Conservation (phyloP, 2,888 invertebrate species). For the Leistus spinibarbis region DNA sequence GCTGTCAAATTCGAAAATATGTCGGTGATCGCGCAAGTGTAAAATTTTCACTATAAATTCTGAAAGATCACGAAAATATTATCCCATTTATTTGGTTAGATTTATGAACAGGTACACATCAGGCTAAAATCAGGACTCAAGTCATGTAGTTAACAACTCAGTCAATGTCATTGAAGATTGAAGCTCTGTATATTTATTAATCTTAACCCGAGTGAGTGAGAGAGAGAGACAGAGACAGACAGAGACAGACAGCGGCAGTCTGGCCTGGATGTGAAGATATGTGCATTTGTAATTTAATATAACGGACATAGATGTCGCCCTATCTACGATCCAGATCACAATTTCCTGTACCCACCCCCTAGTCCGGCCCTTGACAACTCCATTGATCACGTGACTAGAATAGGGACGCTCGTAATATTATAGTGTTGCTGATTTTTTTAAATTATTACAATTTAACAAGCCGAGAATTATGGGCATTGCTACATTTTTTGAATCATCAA, state of each 20-base stretch:
- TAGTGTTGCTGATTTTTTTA: background rate
- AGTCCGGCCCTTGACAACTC: background rate
- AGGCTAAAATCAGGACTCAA: background rate
- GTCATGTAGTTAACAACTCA: background rate
- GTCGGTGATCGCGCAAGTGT: no score
- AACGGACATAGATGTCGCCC: slow-evolving; percentile 29
- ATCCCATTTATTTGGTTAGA: background rate
- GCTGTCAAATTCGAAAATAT: no score
- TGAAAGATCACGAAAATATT: slow-evolving; percentile 5
- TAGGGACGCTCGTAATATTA: background rate
- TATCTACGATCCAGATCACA: slow-evolving; percentile 38
- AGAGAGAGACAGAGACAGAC: background rate
- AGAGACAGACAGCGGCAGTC: background rate
- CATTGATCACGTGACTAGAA: background rate
- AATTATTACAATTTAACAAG: background rate
- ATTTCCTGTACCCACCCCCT: slow-evolving; percentile 25
- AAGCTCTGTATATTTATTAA: background rate
- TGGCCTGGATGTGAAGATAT: background rate
- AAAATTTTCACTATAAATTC: slow-evolving; percentile 34
- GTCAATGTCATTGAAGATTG: background rate
- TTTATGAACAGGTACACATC: background rate
- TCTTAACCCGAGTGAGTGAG: background rate
- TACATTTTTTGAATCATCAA: no score
- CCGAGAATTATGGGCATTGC: no score
- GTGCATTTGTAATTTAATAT: slow-evolving; percentile 27